Evolutionary conservation across 2,797 vertebrate genomes (phyloP), one percentile per base, ranked within the genome.

Genomic region (Scolopax bukidnonensis): DNA sequence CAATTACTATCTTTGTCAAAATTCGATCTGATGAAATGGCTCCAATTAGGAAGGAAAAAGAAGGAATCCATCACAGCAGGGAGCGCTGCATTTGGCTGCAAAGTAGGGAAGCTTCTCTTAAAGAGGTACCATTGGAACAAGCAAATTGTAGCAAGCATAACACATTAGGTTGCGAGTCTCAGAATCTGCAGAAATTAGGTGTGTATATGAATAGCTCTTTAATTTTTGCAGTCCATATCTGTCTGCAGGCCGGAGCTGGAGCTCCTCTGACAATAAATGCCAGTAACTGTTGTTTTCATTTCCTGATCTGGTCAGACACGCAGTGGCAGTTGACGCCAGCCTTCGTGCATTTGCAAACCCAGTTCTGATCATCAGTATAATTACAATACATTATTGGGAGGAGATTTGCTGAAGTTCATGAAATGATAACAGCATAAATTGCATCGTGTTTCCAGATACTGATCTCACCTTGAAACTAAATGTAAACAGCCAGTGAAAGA

Each of bases 1-100:
- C 95, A 97, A 96, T 96, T 96, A 96, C 96, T 96, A 96, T 96
- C 93, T 94, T 92, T 95, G 93, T 96, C 96, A 96, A 97, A 96
- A 95, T 96, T 96, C 93, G 87, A 95, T 95, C 93, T 93, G 94
- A 97, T 95, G 94, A 95, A 96, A 96, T 95, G 82, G 93, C 86
- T 96, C 92, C 95, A 95, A 96, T 94, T 97, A 96, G 92, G 88
- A 95, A 95, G 90, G 84, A 21, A 96, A 93, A 87, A 96, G 96
- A 89, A 96, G 95, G 93, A 96, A 96, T 97, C 96, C 93, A 97
- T 96, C 92, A 95, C 94, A 95, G 92, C 88, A 61, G 92, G 94
- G 95, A 94, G 51, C 73, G 41, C 0, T 41, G 33, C 84, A 54
- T 87, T 95, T 94, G 88, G 68, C 93, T 95, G 80, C 69, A 61